phyloP scores from a whole-genome alignment of 2,797 vertebrate species.

The Malacoraja senta region DNA sequence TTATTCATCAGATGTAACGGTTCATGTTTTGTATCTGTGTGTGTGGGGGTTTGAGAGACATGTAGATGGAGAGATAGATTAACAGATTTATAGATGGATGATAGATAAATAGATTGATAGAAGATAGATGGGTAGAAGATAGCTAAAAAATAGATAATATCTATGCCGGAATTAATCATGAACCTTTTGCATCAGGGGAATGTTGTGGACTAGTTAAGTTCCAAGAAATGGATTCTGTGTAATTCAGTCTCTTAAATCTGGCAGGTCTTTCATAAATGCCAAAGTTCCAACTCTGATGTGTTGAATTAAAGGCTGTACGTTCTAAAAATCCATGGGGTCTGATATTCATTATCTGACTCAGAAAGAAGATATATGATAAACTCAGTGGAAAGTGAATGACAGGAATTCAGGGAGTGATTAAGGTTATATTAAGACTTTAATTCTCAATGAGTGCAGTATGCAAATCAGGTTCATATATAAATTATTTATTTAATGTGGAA shows the following conservation, averaged over 20 bases:
- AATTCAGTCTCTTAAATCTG: not conserved
- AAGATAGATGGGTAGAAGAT: no score
- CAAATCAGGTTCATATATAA: not conserved
- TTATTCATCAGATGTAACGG: not conserved
- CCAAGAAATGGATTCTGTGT: not conserved
- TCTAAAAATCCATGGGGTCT: not conserved
- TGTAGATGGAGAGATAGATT: no score
- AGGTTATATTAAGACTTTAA: slow-evolving; percentile 5
- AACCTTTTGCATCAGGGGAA: not conserved
- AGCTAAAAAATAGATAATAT: no score
- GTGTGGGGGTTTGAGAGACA: no score
- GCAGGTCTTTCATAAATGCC: not conserved
- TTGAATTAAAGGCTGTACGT: not conserved
- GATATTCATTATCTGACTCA: not conserved
- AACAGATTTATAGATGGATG: no score
- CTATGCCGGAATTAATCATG: no score
- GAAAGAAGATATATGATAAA: not conserved
- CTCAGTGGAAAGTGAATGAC: not conserved
- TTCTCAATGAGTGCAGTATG: not conserved
- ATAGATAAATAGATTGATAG: no score
- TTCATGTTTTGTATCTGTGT: no score
- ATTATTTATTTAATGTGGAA: slow-evolving; percentile 25
- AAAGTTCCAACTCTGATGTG: not conserved
- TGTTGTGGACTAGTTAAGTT: not conserved
- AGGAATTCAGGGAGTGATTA: not conserved